Conservation (phyloP, 2,797 vertebrate genomes). For the Moxostoma hubbsi region DNA sequence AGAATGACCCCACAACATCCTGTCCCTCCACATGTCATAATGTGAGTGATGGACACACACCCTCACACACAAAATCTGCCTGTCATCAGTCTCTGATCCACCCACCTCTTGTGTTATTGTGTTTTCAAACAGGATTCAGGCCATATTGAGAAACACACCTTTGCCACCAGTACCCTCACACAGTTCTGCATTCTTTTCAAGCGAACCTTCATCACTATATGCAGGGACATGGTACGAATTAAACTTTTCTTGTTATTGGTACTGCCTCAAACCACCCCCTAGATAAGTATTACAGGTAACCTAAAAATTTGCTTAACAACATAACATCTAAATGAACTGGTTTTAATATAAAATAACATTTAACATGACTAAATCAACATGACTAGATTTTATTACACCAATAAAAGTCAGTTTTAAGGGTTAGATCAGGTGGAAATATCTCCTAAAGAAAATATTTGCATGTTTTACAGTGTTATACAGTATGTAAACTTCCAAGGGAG, state of each 20-base stretch:
- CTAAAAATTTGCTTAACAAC: no score
- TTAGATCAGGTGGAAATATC: no score
- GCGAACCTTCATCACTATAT: conserved; percentile 92
- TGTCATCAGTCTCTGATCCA: not conserved
- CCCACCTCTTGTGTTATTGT: conserved; percentile 1
- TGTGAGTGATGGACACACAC: conserved; percentile 65
- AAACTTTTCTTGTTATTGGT: not conserved
- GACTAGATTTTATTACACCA: no score
- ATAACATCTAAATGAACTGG: no score
- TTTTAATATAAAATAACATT: no score
- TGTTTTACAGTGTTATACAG: no score
- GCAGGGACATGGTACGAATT: conserved; percentile 88
- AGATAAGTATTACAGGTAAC: no score
- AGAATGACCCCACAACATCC: conserved; percentile 76
- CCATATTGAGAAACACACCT: conserved; percentile 92
- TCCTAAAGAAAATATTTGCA: no score
- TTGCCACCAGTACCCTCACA: conserved; percentile 92
- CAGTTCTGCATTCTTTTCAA: conserved; percentile 99
- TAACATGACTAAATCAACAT: no score
- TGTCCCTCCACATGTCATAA: conserved; percentile 80
- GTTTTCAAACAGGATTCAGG: conserved; percentile 76
- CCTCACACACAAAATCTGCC: not conserved
- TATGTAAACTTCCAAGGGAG: no score
- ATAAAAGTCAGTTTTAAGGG: no score
- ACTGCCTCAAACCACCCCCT: no score